Percentiles rank a stretch among this genome's conserved stretches.
Evolutionary conservation across 2,888 invertebrate genomes (phyloP).

Genomic region (Cotesia congregata): DNA sequence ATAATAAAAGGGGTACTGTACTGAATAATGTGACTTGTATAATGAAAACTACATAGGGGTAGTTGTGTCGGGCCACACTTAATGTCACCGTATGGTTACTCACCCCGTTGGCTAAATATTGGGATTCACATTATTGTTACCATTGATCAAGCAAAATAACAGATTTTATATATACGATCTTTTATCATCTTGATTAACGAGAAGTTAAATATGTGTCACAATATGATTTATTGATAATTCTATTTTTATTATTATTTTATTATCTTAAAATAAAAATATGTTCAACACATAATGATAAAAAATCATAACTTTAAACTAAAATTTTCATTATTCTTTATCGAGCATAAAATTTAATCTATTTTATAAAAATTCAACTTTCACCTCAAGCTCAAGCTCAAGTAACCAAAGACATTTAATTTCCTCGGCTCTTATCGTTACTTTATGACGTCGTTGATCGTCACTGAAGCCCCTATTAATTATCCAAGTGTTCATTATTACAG

Average conservation of each 20-base stretch:
- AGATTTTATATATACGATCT: conserved; percentile 45
- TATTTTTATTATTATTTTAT: not conserved
- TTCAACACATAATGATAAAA: conserved; percentile 39
- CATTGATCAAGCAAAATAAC: conserved; percentile 52
- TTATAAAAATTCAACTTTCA: conserved; percentile 42
- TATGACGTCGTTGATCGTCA: conserved; percentile 49
- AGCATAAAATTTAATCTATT: conserved; percentile 52
- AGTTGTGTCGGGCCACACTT: conserved; percentile 17
- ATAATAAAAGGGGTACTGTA: conserved; percentile 68
- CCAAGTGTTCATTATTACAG: conserved; percentile 33
- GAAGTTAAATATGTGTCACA: conserved; percentile 2
- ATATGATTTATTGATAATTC: not conserved
- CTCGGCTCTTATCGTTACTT: conserved; percentile 49
- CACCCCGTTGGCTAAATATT: conserved; percentile 66
- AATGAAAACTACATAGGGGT: conserved; percentile 53
- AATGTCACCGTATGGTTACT: conserved; percentile 38
- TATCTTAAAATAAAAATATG: not conserved
- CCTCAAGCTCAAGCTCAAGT: conserved; percentile 37
- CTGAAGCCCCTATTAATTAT: conserved; percentile 51
- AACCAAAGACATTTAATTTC: conserved; percentile 50
- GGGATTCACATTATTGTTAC: conserved; percentile 49
- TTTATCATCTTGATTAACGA: not conserved
- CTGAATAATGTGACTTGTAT: conserved; percentile 60
- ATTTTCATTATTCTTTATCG: conserved; percentile 39
- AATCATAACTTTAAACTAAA: no score